Conservation (phyloP, 1,140 invertebrate genomes). For the Sycophila sp. region DNA sequence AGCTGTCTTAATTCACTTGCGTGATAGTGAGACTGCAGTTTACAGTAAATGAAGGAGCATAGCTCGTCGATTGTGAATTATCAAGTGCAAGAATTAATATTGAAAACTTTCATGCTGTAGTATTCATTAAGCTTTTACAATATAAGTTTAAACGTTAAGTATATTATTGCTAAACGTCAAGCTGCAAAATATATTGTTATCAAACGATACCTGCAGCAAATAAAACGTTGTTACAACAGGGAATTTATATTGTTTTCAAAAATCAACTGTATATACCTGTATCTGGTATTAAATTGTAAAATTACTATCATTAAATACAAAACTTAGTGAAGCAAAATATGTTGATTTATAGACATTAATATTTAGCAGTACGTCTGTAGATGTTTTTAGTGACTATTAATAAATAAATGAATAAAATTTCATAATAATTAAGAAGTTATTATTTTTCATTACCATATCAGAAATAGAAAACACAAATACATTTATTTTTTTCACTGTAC, state of each 20-base stretch:
- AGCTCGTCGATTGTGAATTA: conserved; percentile 14
- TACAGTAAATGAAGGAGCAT: neutral
- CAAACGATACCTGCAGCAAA: neutral
- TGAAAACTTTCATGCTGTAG: neutral
- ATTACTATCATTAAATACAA: conserved; percentile 21
- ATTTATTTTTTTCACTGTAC: conserved; percentile 39
- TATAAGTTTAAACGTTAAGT: conserved; percentile 15
- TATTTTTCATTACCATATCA: conserved; percentile 4
- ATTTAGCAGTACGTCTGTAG: conserved; percentile 15
- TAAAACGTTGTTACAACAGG: conserved; percentile 18
- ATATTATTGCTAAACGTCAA: conserved; percentile 1
- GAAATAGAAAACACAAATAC: conserved; percentile 18
- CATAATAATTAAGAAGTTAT: conserved; percentile 2
- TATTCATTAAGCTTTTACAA: neutral
- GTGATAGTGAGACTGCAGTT: too few species aligned
- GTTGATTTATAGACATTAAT: conserved; percentile 21
- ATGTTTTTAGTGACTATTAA: conserved; percentile 33
- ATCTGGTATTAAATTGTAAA: conserved; percentile 31
- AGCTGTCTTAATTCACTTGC: too few species aligned
- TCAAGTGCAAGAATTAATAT: conserved; percentile 7
- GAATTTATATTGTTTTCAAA: neutral
- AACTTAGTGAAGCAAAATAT: neutral
- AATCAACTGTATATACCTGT: conserved; percentile 34
- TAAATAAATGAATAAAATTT: conserved; percentile 51
- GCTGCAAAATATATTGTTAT: conserved; percentile 12